phyloP scores from a whole-genome alignment of 2,113 vertebrate species.

The Podiceps cristatus region DNA sequence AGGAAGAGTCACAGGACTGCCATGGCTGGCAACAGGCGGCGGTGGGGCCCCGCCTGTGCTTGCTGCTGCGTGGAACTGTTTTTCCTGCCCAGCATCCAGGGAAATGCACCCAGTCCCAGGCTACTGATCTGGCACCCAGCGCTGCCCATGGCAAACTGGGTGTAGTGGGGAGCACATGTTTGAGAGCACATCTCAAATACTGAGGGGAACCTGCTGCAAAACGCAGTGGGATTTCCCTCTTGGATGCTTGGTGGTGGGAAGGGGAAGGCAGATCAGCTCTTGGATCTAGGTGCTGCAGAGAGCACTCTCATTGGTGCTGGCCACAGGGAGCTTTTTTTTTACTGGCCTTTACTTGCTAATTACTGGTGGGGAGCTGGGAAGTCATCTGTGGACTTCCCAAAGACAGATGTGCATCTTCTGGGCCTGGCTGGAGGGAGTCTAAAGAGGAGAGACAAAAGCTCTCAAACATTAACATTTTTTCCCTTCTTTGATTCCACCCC shows the following conservation, averaged over 20 bases:
- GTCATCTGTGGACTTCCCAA: background rate
- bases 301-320: background rate
- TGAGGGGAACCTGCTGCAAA: background rate
- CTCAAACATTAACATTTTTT: background rate
- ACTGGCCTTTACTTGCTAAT: background rate
- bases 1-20: background rate
- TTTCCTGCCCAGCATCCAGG: background rate
- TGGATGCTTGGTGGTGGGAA: background rate
- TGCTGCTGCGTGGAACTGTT: rapidly evolving
- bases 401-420: background rate
- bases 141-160: background rate
- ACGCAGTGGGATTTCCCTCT: background rate
- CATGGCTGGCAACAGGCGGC: background rate
- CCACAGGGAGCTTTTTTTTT: background rate
- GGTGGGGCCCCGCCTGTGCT: background rate
- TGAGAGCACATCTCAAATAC: background rate
- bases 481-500: background rate
- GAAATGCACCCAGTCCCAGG: background rate
- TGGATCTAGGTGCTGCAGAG: background rate
- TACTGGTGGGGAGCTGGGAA: background rate
- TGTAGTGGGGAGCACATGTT: no score
- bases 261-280: background rate
- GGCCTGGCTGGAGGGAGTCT: background rate
- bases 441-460: background rate
- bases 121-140: background rate